Conservation (phyloP, 2,113 vertebrate species). For the Ceuthmochares aereus region DNA sequence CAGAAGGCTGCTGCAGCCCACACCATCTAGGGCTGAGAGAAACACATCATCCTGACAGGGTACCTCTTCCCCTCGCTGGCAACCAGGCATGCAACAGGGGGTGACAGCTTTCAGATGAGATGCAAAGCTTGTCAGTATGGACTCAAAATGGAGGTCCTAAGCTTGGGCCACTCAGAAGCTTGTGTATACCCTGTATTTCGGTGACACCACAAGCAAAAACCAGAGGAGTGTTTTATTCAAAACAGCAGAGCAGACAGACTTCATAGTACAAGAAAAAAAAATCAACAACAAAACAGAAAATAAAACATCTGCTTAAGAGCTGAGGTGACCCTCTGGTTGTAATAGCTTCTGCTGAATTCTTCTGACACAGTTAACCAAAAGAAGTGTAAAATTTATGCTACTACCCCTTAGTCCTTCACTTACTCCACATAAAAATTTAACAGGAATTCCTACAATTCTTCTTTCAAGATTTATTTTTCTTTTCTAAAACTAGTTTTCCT, state of each 20-base stretch:
- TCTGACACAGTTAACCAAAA: not conserved
- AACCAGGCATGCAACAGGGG: not conserved
- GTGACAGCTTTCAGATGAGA: not conserved
- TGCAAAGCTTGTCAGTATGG: not conserved
- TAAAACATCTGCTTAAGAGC: not conserved
- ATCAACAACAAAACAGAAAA: not conserved
- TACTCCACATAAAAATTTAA: not conserved
- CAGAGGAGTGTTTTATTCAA: not conserved
- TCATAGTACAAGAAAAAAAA: not conserved
- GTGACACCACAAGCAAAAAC: not conserved
- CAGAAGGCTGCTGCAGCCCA: not conserved
- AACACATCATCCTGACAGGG: not conserved
- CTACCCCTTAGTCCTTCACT: not conserved
- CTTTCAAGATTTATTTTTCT: conserved; percentile 3
- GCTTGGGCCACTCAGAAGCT: not conserved
- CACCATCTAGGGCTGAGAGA: not conserved
- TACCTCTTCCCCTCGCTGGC: not conserved
- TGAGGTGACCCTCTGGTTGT: not conserved
- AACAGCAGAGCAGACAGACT: not conserved
- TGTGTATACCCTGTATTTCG: not conserved
- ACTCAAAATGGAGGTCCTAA: not conserved
- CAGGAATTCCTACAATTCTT: not conserved
- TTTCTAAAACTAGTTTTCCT: conserved; percentile 10
- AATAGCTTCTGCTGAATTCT: not conserved
- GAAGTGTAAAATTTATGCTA: not conserved